Evolutionary conservation across 2,113 vertebrate genomes (phyloP).

Genomic region (Cyanoramphus novaezelandiae): DNA sequence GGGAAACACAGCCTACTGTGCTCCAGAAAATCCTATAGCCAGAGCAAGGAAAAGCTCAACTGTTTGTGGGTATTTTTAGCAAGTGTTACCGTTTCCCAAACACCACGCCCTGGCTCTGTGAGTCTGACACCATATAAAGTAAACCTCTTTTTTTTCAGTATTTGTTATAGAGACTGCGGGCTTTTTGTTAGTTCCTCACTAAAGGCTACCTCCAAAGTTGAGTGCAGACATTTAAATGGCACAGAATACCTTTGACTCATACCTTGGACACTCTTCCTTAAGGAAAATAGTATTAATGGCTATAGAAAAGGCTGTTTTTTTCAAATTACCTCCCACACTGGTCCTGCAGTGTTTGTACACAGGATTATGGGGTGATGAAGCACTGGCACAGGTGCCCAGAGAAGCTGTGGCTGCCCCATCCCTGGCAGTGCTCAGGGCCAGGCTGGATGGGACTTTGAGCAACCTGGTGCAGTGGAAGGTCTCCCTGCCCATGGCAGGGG

Average conservation of each 20-base stretch:
- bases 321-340: background rate
- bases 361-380: background rate
- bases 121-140: background rate
- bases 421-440: background rate
- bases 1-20: background rate
- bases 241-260: background rate
- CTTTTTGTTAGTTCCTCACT: background rate
- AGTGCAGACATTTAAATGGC: background rate
- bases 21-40: background rate
- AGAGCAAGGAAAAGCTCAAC: background rate
- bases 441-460: background rate
- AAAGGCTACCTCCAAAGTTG: background rate
- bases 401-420: background rate
- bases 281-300: background rate
- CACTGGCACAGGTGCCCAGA: background rate
- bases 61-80: background rate
- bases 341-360: background rate
- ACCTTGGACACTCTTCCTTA: background rate
- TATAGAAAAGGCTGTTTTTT: background rate
- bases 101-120: background rate
- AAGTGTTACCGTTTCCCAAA: background rate
- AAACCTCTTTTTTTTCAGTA: background rate
- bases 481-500: background rate
- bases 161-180: background rate
- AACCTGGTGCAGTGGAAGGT: background rate